These are phyloP conservation scores for Thymallus thymallus DNA, from an alignment of 2,113 vertebrate species.

Conservation along the genomic window DNA sequence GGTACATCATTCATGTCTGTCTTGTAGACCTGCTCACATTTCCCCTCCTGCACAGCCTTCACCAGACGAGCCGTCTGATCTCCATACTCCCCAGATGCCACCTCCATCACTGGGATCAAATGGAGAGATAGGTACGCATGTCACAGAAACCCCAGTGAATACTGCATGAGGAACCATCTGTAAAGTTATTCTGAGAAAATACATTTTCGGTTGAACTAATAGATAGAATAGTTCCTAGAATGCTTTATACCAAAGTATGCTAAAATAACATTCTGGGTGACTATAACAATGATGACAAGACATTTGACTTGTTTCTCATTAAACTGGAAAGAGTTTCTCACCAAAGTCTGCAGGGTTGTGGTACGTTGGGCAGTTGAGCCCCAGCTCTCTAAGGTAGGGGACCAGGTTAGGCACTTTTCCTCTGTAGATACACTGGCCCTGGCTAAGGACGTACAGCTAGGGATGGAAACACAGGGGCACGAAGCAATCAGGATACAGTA, in stretches of 20 bases:
- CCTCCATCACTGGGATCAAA: conserved; percentile 79
- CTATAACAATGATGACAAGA: too few relatives aligned
- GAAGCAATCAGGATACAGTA: neutral
- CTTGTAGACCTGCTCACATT: conserved; percentile 76
- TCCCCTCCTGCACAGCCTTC: conserved; percentile 77
- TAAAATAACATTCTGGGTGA: too few relatives aligned
- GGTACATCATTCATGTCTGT: conserved; percentile 72
- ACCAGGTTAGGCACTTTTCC: conserved; percentile 83
- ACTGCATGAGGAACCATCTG: too few relatives aligned
- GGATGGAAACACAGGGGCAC: conserved; percentile 10
- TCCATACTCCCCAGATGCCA: conserved; percentile 82
- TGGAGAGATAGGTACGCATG: neutral
- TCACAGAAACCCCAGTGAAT: too few relatives aligned
- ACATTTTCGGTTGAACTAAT: too few relatives aligned
- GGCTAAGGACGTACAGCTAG: conserved; percentile 86
- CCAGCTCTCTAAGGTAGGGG: conserved; percentile 79
- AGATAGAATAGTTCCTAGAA: too few relatives aligned
- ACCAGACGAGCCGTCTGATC: conserved; percentile 82
- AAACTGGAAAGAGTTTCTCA: conserved; percentile 55
- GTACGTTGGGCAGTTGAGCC: conserved; percentile 87
- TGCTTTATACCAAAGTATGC: too few relatives aligned
- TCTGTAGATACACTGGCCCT: conserved; percentile 87
- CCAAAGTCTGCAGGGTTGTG: conserved; percentile 89
- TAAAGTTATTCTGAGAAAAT: too few relatives aligned
- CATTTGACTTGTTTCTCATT: neutral